Evolutionary conservation across 2,888 invertebrate genomes (phyloP), one percentile per base, ranked within the genome.

Genomic region (Agapetus fuscipes): DNA sequence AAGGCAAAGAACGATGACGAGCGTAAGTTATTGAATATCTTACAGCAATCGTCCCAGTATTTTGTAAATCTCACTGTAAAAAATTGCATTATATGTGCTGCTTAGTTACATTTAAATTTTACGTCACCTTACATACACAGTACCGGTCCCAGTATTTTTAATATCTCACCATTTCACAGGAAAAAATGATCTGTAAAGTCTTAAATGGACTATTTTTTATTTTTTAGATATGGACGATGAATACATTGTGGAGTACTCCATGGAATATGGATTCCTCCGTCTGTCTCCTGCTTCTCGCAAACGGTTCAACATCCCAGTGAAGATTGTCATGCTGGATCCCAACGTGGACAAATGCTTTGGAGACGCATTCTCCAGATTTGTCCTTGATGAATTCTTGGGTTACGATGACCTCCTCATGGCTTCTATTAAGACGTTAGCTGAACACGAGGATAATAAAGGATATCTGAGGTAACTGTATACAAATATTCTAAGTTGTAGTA

Each of bases 371-470:
- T 91, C 88, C 39, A 78, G 91, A 32, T 82, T 93, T 53, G 76
- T 98, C 45, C 75, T 98, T 26, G 87, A 90, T 48, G 84, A 91
- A 56, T 86, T 97, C 58, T 72, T 98, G 29, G 98, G 98, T 17
- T 98, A 97, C 55, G 96, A 98, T 57, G 97, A 98, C 59, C 67
- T 98, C 42, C 70, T 99, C 2, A 94, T 97, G 90, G 86, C 95
- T 1, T 93, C 94, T 34, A 88, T 98, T 39, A 94, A 96, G 63
- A 82, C 85, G 2, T 66, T 98, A 48, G 96, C 96, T 1, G 95
- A 96, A 59, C 83, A 90, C 51, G 95, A 97, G 58, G 89, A 95
- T 52, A 94, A 95, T 62, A 95, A 95, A 65, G 97, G 96, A 11
- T 91, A 85, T 63, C 69, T 91, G 47, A 77, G 86, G 86, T 85